phyloP scores from a whole-genome alignment of 2,797 vertebrate genomes.

The Spinus pinus region DNA sequence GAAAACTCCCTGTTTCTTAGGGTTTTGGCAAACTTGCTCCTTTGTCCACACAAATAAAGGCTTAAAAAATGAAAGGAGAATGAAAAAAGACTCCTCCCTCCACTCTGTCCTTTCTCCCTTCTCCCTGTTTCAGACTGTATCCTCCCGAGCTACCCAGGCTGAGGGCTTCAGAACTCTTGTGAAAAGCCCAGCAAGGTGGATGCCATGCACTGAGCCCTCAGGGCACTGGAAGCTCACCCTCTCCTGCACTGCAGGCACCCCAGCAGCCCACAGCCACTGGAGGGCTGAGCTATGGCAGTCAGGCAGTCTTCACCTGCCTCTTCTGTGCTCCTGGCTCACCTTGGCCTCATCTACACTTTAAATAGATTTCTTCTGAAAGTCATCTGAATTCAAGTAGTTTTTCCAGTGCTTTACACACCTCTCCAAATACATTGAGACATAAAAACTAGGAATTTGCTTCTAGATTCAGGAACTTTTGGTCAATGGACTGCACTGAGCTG shows the following conservation, averaged over 20 bases:
- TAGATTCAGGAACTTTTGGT: not conserved
- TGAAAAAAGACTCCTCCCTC: not conserved
- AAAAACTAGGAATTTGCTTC: not conserved
- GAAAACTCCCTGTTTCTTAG: conserved; percentile 57
- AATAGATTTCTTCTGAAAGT: not conserved
- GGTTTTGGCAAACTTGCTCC: conserved; percentile 48
- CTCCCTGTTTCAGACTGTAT: not conserved
- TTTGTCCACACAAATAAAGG: conserved; percentile 59
- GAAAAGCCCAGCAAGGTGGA: not conserved
- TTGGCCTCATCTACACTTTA: not conserved
- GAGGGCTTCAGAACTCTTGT: not conserved
- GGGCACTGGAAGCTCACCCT: not conserved
- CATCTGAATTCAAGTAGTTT: not conserved
- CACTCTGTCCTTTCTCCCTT: not conserved
- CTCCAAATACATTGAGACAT: not conserved
- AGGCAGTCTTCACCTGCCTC: not conserved
- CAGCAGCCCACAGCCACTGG: not conserved
- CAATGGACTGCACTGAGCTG: not conserved
- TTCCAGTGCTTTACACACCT: not conserved
- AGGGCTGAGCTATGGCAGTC: not conserved
- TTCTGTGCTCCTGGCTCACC: not conserved
- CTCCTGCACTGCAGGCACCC: not conserved
- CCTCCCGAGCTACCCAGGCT: not conserved
- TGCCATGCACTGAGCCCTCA: accelerated
- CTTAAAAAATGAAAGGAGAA: not conserved